Evolutionary conservation across 2,888 invertebrate genomes (phyloP).

Genomic region (Synergus umbraculus): DNA sequence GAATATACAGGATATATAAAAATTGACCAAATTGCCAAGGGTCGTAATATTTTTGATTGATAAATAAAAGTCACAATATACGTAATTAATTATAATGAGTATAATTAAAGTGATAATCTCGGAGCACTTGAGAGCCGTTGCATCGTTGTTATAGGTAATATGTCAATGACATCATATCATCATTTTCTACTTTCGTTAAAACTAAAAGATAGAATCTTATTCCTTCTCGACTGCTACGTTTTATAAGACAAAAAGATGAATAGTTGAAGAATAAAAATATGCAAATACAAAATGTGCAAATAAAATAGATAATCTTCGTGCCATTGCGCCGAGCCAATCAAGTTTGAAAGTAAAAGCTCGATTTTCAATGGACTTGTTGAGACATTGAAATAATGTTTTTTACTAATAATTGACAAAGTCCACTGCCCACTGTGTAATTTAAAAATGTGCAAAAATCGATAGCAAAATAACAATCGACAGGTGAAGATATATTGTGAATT

Average conservation of each 20-base stretch:
- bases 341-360: conserved; percentile 24
- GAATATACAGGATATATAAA: background rate
- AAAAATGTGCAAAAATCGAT: conserved; percentile 44
- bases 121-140: conserved; percentile 12
- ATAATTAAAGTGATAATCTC: conserved; percentile 4
- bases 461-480: conserved; percentile 45
- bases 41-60: conserved; percentile 7
- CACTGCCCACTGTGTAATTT: conserved; percentile 58
- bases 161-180: conserved; percentile 19
- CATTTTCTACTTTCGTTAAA: conserved; percentile 13
- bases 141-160: conserved; percentile 12
- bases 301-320: conserved; percentile 46
- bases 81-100: background rate
- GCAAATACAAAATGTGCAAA: conserved; percentile 50
- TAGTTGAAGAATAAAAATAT: conserved; percentile 41
- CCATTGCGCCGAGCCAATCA: conserved; percentile 40
- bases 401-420: conserved; percentile 44
- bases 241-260: conserved; percentile 35
- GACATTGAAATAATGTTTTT: conserved; percentile 20
- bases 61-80: background rate
- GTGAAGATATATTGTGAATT: conserved; percentile 58
- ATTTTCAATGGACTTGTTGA: conserved; percentile 11
- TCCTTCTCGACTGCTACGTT: conserved; percentile 29
- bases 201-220: conserved; percentile 27
- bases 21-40: conserved; percentile 4